phyloP scores from a whole-genome alignment of 1,140 invertebrate species.

The Archegozetes longisetosus region DNA sequence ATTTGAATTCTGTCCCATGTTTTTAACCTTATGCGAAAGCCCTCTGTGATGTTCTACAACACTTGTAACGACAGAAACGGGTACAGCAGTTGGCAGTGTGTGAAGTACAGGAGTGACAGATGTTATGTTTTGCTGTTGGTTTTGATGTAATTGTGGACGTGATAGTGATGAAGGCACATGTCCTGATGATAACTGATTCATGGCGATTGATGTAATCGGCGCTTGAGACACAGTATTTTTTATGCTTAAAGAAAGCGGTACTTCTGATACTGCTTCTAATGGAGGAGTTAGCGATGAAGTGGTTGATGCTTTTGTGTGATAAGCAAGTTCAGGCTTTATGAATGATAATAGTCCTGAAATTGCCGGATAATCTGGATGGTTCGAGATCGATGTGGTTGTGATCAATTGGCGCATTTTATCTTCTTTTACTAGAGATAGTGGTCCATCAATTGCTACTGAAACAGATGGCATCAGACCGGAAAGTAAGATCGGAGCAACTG shows the following conservation, averaged over 20 bases:
- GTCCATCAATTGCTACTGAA: background rate
- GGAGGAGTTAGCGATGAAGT: background rate
- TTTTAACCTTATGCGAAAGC: background rate
- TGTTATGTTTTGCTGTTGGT: background rate
- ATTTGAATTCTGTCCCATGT: background rate
- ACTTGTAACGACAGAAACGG: conserved; percentile 6
- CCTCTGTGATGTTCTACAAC: background rate
- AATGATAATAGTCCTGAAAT: background rate
- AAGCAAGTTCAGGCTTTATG: background rate
- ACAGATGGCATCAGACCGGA: no score
- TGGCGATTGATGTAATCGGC: background rate
- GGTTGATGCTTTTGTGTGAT: background rate
- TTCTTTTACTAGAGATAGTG: background rate
- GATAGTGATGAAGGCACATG: background rate
- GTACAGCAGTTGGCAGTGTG: background rate
- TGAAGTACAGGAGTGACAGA: background rate
- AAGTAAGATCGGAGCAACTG: background rate
- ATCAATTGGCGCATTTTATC: background rate
- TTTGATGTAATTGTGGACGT: background rate
- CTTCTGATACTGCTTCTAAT: background rate
- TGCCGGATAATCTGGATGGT: background rate
- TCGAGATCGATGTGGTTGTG: background rate
- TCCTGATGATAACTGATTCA: no score
- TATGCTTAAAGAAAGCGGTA: background rate
- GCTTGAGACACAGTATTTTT: background rate